phyloP scores from a whole-genome alignment of 2,113 vertebrate species.

The Lasiurus borealis region DNA sequence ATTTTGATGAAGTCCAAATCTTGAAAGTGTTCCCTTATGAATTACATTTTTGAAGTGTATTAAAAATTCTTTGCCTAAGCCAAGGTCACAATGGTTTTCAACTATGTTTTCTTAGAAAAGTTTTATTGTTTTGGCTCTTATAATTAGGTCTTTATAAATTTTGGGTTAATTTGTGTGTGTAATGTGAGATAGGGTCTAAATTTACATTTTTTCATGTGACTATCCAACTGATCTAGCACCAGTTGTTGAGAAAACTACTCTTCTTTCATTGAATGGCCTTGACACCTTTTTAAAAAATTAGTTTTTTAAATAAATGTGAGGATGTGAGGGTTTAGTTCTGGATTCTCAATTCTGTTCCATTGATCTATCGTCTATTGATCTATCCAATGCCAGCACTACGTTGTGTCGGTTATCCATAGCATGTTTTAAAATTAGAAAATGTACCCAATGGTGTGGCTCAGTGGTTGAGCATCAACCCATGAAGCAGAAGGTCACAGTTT shows the following conservation, averaged over 20 bases:
- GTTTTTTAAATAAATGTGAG: background rate
- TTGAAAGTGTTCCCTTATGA: conserved; percentile 7
- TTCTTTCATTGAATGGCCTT: background rate
- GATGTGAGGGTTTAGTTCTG: background rate
- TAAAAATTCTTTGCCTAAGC: background rate
- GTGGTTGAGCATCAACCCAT: too few relatives aligned
- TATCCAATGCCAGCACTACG: background rate
- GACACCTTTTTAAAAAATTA: background rate
- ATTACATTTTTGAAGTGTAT: background rate
- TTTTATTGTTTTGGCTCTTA: conserved; percentile 4
- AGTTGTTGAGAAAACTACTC: conserved; percentile 2
- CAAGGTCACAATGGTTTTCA: background rate
- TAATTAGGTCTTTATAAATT: background rate
- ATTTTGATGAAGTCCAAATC: conserved; percentile 42
- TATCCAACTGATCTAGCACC: background rate
- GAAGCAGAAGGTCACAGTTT: too few relatives aligned
- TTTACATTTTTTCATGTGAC: background rate
- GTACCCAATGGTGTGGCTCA: background rate
- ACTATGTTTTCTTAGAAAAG: background rate
- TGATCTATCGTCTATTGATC: background rate
- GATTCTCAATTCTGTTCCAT: background rate
- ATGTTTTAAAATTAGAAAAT: background rate
- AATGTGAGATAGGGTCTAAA: background rate
- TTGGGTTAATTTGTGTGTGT: background rate
- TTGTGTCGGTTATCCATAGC: background rate